Base-by-base conservation (phyloP, 2,888 invertebrate genomes). In the Tridacna gigas region DNA sequence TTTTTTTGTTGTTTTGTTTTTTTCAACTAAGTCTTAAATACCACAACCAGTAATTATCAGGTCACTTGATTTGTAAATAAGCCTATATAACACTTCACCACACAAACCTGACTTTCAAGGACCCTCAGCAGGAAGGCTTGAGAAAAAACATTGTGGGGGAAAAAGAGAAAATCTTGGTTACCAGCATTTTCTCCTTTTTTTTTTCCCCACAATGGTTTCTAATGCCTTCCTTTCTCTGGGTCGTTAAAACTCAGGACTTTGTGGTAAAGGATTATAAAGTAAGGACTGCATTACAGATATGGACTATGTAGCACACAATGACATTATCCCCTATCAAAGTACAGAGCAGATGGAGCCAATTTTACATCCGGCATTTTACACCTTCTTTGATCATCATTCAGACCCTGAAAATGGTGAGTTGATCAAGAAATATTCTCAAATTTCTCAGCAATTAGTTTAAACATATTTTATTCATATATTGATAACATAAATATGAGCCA, bases 291-390 rank as follows among this genome's bases (percentile, higher is more conserved):
- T 83, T 84, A n/a, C 89, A 95, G 99, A 99, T 0, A 95, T 99
- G 86, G 99, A 99, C 95, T 99, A 99, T 95, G 99, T 99, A 13
- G 98, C 98, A 0, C 99, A 99, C 93, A 98, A 99, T 93, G 99
- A 99, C 95, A 97, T 99, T 89, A 96, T 99, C 90, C 99, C 99
- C 0, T 99, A 99, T 94, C 96, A 97, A 0, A 97, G 98, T 0
- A 97, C 97, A 45, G 99, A 99, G 92, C 78, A 85, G 96, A 97
- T 89, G 12, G 96, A 97, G 80, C 99, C 99, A 0, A 95, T 99
- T 77, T 97, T 98, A 91, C 99, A 99, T 95, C 99, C 99, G 95
- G 95, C 99, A 2, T 99, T 99, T 94, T 98, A 99, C 93, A 98
- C 99, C 95, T 99, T 99, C 95, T 96, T 99, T 63, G 96, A 96